phyloP scores from a whole-genome alignment of 2,888 invertebrate genomes.

The Acronicta alni region DNA sequence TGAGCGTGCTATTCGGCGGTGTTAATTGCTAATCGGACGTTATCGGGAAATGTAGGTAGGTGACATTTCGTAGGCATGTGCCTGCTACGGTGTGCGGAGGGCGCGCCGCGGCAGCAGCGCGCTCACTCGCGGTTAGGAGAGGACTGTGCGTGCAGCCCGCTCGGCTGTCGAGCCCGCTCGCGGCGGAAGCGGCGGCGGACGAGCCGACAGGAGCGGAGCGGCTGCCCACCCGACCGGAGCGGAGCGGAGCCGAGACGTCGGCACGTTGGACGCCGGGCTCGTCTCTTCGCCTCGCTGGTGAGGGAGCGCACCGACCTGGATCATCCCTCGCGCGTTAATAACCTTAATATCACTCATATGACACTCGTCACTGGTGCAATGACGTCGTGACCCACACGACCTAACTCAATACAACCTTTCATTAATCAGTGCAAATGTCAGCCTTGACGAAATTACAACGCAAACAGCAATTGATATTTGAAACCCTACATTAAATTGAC shows the following conservation, averaged over 20 bases:
- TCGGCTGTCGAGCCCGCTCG: slow-evolving; percentile 58
- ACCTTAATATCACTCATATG: slow-evolving; percentile 51
- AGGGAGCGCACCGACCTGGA: slow-evolving; percentile 81
- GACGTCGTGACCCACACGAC: slow-evolving; percentile 27
- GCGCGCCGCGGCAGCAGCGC: slow-evolving; percentile 86
- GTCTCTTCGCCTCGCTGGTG: slow-evolving; percentile 65
- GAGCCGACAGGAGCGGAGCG: slow-evolving; percentile 35
- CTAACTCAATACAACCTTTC: slow-evolving; percentile 54
- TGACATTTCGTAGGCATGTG: slow-evolving; percentile 85
- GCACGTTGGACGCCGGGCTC: slow-evolving; percentile 27
- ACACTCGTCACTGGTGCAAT: slow-evolving; percentile 24
- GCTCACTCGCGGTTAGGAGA: slow-evolving; percentile 86
- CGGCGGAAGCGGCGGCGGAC: slow-evolving; percentile 60
- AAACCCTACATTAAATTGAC: slow-evolving; percentile 40
- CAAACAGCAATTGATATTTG: slow-evolving; percentile 31
- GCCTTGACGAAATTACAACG: slow-evolving; percentile 48
- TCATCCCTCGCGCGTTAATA: slow-evolving; percentile 76
- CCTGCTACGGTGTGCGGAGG: slow-evolving; percentile 71
- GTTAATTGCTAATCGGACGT: slow-evolving; percentile 79
- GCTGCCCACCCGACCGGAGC: slow-evolving; percentile 57
- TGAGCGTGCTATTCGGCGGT: slow-evolving; percentile 77
- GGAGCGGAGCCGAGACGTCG: slow-evolving; percentile 43
- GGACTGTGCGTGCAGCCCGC: slow-evolving; percentile 79
- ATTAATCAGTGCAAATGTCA: slow-evolving; percentile 52
- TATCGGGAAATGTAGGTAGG: slow-evolving; percentile 80